A percentile compares a stretch with the other conserved stretches of the same genome.
Conservation (phyloP, 2,888 invertebrate species). For the Chloroclystis v-ata region DNA sequence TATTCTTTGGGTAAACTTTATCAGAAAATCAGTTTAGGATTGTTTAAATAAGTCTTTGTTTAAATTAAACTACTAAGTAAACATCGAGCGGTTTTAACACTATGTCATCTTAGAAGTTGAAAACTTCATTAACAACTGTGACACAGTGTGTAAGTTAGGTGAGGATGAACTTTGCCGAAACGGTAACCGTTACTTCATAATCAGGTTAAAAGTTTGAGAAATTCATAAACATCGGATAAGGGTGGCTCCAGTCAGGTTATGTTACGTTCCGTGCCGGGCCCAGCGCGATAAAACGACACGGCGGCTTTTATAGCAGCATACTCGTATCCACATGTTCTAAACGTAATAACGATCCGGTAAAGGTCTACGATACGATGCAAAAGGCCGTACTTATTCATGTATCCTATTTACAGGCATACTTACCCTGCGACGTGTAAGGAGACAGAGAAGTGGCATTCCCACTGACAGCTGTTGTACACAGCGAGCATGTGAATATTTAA, state of each 20-base stretch:
- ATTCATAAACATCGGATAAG: slow-evolving; percentile 51
- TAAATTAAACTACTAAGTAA: too few species aligned
- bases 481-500: neutral
- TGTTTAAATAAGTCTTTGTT: too few species aligned
- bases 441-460: slow-evolving; percentile 21
- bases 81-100: too few species aligned
- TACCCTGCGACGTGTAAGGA: slow-evolving; percentile 16
- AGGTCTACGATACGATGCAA: slow-evolving; percentile 53
- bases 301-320: slow-evolving; percentile 59
- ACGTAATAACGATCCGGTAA: slow-evolving; percentile 46
- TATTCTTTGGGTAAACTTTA: too few species aligned
- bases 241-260: slow-evolving; percentile 50
- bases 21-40: too few species aligned
- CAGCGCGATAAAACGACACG: slow-evolving; percentile 56
- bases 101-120: slow-evolving; percentile 16
- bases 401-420: slow-evolving; percentile 41
- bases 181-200: slow-evolving; percentile 19
- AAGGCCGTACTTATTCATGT: slow-evolving; percentile 48
- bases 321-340: slow-evolving; percentile 47
- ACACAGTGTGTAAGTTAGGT: slow-evolving; percentile 20
- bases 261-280: slow-evolving; percentile 51
- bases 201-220: slow-evolving; percentile 44
- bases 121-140: slow-evolving; percentile 24
- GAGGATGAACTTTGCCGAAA: slow-evolving; percentile 30
- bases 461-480: slow-evolving; percentile 9